A percentile compares a stretch with the other conserved stretches of the same genome.
Evolutionary conservation across 2,113 vertebrate genomes (phyloP).

Genomic region (Diphyllodes magnificus): DNA sequence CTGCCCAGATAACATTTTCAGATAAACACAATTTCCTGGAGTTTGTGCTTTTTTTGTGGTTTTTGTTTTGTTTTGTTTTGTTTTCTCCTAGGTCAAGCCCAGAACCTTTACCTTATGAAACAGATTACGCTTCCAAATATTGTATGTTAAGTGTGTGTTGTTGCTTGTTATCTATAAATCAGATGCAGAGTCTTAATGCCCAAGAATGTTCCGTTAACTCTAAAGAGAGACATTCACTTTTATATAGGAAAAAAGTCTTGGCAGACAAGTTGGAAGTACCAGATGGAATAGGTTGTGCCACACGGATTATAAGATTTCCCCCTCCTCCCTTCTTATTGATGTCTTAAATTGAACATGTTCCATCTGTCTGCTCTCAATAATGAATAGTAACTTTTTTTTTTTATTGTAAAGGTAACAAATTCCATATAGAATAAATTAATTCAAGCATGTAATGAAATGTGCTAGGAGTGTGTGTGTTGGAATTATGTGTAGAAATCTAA

Average conservation of each 20-base stretch:
- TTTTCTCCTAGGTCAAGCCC: slow-evolving; percentile 45
- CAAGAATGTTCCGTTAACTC: slow-evolving; percentile 72
- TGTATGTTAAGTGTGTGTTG: slow-evolving; percentile 58
- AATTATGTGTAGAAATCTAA: slow-evolving; percentile 61
- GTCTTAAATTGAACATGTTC: slow-evolving; percentile 77
- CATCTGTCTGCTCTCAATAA: slow-evolving; percentile 78
- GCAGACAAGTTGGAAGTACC: slow-evolving; percentile 73
- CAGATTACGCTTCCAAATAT: slow-evolving; percentile 59
- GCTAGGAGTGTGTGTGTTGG: slow-evolving; percentile 13
- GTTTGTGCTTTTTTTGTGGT: neutral
- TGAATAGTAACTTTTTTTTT: slow-evolving; percentile 72
- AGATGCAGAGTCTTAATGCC: slow-evolving; percentile 64
- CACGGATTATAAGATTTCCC: slow-evolving; percentile 69
- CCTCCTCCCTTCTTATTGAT: slow-evolving; percentile 70
- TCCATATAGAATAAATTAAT: slow-evolving; percentile 78
- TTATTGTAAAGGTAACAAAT: slow-evolving; percentile 78
- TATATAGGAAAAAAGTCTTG: slow-evolving; percentile 77
- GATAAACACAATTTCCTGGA: slow-evolving; percentile 55
- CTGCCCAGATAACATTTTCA: slow-evolving; percentile 57
- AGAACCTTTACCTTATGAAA: slow-evolving; percentile 55
- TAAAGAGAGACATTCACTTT: slow-evolving; percentile 71
- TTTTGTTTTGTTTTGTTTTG: neutral
- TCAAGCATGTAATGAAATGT: slow-evolving; percentile 78
- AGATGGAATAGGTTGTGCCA: slow-evolving; percentile 76
- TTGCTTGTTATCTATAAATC: slow-evolving; percentile 72